Evolutionary conservation across 2,888 invertebrate species (phyloP).

Genomic region (Chorisops tibialis): DNA sequence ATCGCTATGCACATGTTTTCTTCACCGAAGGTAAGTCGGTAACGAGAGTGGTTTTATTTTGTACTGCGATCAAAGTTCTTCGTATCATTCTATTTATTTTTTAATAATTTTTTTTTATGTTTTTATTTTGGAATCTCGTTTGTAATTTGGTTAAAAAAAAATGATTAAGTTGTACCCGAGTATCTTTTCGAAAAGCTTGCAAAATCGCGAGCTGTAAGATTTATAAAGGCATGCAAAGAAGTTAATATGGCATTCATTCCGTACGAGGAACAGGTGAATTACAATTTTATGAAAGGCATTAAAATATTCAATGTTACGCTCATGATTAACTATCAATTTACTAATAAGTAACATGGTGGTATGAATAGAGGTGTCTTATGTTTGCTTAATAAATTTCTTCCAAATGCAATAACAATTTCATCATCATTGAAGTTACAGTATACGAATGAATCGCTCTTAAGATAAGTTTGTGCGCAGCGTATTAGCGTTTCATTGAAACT

Average conservation of each 20-base stretch:
- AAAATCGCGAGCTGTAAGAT: constrained; percentile 90
- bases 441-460: no score
- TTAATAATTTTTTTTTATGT: constrained; percentile 20
- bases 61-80: constrained; percentile 38
- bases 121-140: background rate
- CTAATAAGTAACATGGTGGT: no score
- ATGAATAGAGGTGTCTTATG: no score
- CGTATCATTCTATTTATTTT: constrained; percentile 42
- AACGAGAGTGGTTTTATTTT: constrained; percentile 19
- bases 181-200: constrained; percentile 96
- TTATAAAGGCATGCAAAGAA: constrained; percentile 96
- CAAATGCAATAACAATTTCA: no score
- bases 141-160: no score
- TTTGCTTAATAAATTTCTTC: no score
- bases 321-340: no score
- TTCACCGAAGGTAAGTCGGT: constrained; percentile 89
- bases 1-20: constrained; percentile 94
- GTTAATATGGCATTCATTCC: constrained; percentile 99
- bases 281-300: no score
- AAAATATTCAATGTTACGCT: no score
- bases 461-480: no score
- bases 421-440: no score
- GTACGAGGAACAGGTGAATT: constrained; percentile 88
- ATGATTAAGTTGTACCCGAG: constrained; percentile 81
- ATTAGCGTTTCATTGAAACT: no score